These are phyloP conservation scores for Sarotherodon lohbergeri DNA, from an alignment of 2,113 vertebrate species.

Conservation along the genomic window DNA sequence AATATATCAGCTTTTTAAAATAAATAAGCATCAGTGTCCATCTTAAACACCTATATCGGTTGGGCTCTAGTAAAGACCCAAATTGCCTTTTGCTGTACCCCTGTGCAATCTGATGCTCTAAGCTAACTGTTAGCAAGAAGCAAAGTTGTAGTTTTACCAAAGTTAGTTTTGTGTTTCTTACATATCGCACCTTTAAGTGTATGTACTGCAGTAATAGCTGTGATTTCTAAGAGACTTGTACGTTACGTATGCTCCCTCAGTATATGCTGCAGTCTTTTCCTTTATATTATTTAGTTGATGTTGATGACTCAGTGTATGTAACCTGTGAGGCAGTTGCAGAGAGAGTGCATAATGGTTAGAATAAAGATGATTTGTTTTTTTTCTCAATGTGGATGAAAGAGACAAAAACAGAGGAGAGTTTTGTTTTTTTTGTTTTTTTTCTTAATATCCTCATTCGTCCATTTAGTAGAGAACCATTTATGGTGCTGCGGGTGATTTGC, in stretches of 20 bases:
- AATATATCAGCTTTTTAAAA: neutral
- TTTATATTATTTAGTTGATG: neutral
- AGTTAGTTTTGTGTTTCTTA: neutral
- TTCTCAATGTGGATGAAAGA: neutral
- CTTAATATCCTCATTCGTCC: conserved; percentile 18
- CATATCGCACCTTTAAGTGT: conserved; percentile 44
- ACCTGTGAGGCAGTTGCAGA: neutral
- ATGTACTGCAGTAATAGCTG: neutral
- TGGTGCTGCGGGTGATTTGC: conserved; percentile 42
- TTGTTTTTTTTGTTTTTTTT: neutral
- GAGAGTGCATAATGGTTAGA: neutral
- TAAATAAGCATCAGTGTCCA: neutral
- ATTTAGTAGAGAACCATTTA: conserved; percentile 36
- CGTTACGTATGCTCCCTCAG: neutral
- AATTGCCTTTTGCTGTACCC: neutral
- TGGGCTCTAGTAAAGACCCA: neutral
- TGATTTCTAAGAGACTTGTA: neutral
- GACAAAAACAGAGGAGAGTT: neutral
- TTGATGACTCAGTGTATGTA: neutral
- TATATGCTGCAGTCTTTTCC: neutral
- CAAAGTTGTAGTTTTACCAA: neutral
- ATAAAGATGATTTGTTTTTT: conserved; percentile 11
- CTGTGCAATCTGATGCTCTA: neutral
- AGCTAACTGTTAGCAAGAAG: neutral
- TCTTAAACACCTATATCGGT: neutral